A percentile compares a stretch with the other conserved stretches of the same genome.
These are phyloP conservation scores for Xerus rutilus DNA, from an alignment of 2,797 vertebrate genomes.

Conservation along the genomic window DNA sequence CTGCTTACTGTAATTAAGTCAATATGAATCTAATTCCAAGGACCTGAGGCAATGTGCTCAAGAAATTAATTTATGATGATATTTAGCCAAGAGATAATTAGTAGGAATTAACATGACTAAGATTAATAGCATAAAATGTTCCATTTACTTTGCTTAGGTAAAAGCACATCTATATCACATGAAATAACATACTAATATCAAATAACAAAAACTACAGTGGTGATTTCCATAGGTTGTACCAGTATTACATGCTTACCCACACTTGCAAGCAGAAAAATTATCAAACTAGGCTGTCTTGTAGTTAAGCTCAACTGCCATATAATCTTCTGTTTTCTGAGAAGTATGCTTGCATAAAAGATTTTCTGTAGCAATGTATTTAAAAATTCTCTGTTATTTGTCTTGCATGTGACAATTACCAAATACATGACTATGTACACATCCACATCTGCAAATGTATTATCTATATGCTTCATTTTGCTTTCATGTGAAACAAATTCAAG, in stretches of 20 bases:
- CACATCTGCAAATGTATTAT: not conserved
- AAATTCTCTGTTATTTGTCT: not conserved
- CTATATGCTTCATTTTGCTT: not conserved
- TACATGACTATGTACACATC: not conserved
- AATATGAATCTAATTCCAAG: not conserved
- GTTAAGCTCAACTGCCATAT: not conserved
- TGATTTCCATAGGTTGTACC: not conserved
- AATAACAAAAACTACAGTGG: not conserved
- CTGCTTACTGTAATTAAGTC: constrained; percentile 8
- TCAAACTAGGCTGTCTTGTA: not conserved
- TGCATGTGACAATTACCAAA: not conserved
- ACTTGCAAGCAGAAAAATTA: not conserved
- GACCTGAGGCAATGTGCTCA: not conserved
- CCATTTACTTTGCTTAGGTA: not conserved
- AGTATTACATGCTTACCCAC: not conserved
- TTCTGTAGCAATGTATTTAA: not conserved
- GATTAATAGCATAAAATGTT: not conserved
- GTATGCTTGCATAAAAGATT: not conserved
- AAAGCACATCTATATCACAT: not conserved
- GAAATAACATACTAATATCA: not conserved
- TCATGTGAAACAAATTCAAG: not conserved
- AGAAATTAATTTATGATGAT: not conserved
- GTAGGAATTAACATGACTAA: not conserved
- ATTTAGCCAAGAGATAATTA: not conserved
- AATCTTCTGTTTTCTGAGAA: not conserved